Percentiles rank a stretch among this genome's conserved stretches.
phyloP scores from a whole-genome alignment of 2,797 vertebrate genomes.

The Austrolebias charrua region DNA sequence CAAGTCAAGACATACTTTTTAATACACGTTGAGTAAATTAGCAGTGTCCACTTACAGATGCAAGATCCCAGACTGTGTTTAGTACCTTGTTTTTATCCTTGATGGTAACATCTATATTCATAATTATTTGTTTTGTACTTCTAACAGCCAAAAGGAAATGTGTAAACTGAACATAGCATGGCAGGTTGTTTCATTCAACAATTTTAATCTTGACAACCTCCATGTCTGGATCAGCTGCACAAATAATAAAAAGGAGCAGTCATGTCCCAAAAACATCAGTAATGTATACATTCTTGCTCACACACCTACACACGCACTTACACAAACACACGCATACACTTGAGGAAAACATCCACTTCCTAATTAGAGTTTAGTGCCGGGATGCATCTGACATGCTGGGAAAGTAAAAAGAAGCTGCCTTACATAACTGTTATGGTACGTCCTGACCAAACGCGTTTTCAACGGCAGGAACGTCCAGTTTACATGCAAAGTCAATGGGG shows the following conservation, averaged over 20 bases:
- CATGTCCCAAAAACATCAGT: constrained; percentile 15
- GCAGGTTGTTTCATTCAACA: constrained; percentile 8
- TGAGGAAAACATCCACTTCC: constrained; percentile 58
- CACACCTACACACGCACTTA: constrained; percentile 9
- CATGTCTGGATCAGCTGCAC: constrained; percentile 38
- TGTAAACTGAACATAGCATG: constrained; percentile 1
- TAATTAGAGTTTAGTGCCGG: constrained; percentile 56
- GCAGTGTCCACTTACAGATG: too few relatives aligned
- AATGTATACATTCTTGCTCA: constrained; percentile 1
- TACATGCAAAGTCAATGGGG: too few relatives aligned
- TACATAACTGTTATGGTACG: constrained; percentile 38
- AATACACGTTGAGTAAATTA: too few relatives aligned
- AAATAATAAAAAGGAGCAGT: constrained; percentile 18
- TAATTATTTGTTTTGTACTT: too few relatives aligned
- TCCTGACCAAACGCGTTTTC: too few relatives aligned
- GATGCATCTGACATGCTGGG: constrained; percentile 34
- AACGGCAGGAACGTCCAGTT: too few relatives aligned
- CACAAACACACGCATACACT: constrained; percentile 44
- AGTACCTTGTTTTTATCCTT: too few relatives aligned
- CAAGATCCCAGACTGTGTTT: too few relatives aligned
- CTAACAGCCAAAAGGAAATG: not conserved
- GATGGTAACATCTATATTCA: not conserved
- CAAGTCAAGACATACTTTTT: too few relatives aligned
- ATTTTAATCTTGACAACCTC: not conserved
- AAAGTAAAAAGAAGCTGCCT: constrained; percentile 46